Evolutionary conservation across 2,113 vertebrate genomes (phyloP), one percentile per base, ranked within the genome.

Genomic region (Forbesichthys agassizii): DNA sequence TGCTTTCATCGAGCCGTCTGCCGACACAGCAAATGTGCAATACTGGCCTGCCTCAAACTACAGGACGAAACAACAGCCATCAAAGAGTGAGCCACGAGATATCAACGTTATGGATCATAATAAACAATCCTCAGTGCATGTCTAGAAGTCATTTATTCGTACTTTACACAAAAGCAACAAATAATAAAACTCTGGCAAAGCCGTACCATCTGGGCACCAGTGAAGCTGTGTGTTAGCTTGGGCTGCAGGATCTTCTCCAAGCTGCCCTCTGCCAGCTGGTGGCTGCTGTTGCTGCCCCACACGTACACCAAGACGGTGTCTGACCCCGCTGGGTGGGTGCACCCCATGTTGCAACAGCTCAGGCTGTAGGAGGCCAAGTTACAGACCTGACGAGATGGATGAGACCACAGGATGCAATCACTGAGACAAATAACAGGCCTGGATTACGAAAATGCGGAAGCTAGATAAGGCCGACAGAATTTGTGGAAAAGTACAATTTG

Each of bases 271-370:
- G 93, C 93, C 1, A 94, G 91, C 81, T 94, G 93, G 84, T 94
- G 93, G 79, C 93, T 94, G 84, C 93, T 94, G 88, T 94, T 94
- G 64, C 93, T 94, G 59, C 93, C 93, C 93, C 93, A 94, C 57
- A 94, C 93, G 0, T 96, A 96, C 0, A 99, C 98, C 84, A 99
- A 96, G 27, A 97, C 98, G 33, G 95, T 98, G 80, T 99, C 98
- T 0, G 98, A 98, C 78, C 96, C 94, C 18, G 96, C 87, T 1
- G 95, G 95, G 0, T 92, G 89, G 0, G 94, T 89, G 74, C 97
- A 96, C 0, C 94, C 96, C 0, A 78, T 79, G 69, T 84, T 91
- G 77, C 92, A 93, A 2, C 91, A 93, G 88, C 91, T 92, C 77
- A 92, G 84, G 88, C 93, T 94, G 83, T 85, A 90, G 54, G 92